Percentiles rank a stretch among this genome's conserved stretches.
Evolutionary conservation across 2,797 vertebrate species (phyloP).

Genomic region (Huso huso): DNA sequence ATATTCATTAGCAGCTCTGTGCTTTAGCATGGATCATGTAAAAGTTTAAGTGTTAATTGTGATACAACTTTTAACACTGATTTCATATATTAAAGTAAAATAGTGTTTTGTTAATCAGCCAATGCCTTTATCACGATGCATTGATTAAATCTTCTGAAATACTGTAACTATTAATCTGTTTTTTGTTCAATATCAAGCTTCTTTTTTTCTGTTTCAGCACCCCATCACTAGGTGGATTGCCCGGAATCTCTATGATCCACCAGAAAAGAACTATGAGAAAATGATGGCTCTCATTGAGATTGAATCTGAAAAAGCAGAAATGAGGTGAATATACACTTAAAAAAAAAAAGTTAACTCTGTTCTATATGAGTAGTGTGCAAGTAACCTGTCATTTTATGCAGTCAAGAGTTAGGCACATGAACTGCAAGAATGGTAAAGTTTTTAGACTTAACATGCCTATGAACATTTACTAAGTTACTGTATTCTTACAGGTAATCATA

Average conservation of each 20-base stretch:
- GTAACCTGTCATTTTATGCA: too few relatives aligned
- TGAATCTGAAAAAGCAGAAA: conserved; percentile 68
- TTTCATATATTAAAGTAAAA: too few relatives aligned
- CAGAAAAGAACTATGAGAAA: conserved; percentile 86
- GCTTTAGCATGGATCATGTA: background rate
- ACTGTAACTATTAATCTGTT: background rate
- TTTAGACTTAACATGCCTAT: too few relatives aligned
- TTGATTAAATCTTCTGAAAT: background rate
- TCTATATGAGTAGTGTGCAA: too few relatives aligned
- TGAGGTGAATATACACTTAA: conserved; percentile 57
- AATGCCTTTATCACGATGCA: conserved; percentile 7
- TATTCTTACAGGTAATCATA: too few relatives aligned
- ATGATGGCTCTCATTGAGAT: conserved; percentile 67
- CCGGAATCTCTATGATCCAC: conserved; percentile 59
- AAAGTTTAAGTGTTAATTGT: background rate
- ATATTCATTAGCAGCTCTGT: background rate
- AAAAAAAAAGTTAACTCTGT: too few relatives aligned
- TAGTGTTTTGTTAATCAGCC: background rate
- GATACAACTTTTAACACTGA: too few relatives aligned
- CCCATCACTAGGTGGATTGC: conserved; percentile 87
- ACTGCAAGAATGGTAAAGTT: too few relatives aligned
- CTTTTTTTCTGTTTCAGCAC: conserved; percentile 55
- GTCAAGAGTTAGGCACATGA: too few relatives aligned
- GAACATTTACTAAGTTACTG: too few relatives aligned
- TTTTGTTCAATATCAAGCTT: background rate